These are phyloP conservation scores for Caranx melampygus DNA, from an alignment of 2,113 vertebrate genomes.

Conservation along the genomic window DNA sequence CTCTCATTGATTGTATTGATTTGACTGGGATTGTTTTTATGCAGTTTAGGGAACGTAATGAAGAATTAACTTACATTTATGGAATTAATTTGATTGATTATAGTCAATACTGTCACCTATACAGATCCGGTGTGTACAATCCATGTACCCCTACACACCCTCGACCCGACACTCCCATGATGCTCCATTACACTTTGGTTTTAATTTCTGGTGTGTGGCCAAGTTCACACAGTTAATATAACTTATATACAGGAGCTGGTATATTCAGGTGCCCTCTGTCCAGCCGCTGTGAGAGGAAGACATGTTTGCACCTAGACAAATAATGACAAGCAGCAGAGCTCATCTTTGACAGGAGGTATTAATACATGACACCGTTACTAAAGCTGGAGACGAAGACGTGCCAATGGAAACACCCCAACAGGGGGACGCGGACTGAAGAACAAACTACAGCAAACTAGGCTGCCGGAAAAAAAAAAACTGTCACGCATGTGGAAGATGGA, in stretches of 20 bases:
- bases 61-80: too few relatives aligned
- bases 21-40: too few relatives aligned
- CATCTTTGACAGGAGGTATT: conserved; percentile 27
- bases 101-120: too few relatives aligned
- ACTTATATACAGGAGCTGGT: not conserved
- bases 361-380: conserved; percentile 37
- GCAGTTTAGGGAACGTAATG: too few relatives aligned
- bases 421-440: not conserved
- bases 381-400: conserved; percentile 16
- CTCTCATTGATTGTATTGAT: too few relatives aligned
- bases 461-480: conserved; percentile 17
- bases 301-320: too few relatives aligned
- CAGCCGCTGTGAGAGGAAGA: not conserved
- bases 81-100: too few relatives aligned
- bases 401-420: conserved; percentile 16
- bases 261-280: not conserved
- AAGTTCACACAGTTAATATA: too few relatives aligned
- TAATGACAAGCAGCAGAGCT: conserved; percentile 11
- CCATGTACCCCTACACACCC: not conserved
- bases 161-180: not conserved
- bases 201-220: too few relatives aligned
- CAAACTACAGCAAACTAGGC: conserved; percentile 19
- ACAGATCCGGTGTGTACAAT: too few relatives aligned
- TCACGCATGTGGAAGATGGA: not conserved
- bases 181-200: not conserved